Base-by-base conservation (phyloP, 2,888 invertebrate genomes). In the Lasius fuliginosus region DNA sequence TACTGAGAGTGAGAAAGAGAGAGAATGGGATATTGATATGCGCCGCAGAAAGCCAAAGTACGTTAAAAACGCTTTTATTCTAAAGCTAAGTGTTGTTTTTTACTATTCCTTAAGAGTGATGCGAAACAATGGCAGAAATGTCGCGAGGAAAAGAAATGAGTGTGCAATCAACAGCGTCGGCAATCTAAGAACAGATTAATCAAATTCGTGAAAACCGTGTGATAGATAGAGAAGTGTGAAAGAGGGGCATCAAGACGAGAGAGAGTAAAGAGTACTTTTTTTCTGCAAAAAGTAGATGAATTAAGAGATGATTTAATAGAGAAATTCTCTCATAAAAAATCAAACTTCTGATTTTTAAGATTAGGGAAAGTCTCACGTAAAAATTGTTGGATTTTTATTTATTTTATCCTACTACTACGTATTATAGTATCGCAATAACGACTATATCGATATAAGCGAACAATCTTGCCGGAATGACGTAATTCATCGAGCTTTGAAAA, bases 161-260 rank as follows among this genome's bases (percentile, higher is more conserved):
- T 30, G 9, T 12, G 8, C 49, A 11, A 11, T 49, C n/a, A 49
- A 5, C 15, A 33, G 8, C 62, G 8, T 46, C 8, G 3, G 53
- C 15, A 33, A 56, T 56, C 53, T 71, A 56, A 71, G 11, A 36
- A 15, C 9, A 36, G 15, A 56, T 36, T 71, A 33, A 53, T 71
- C 33, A 15, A 9, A 30, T n/a, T 15, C n/a, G 46, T 11, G 12
- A 69, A 33, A n/a, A 30, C n/a, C 23, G 49, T n/a, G 18, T 11
- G 27, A 67, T 1, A 33, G 3, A 11, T 3, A 6, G 12, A 3
- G 23, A 42, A 23, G 23, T 27, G 3, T 42, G 27, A 42, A 33
- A 36, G 8, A 15, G 1, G 2, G 0, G 1, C 4, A 1, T 71
- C 9, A 15, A 49, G 46, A 69, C 12, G 33, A 67, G 23, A 27